These are phyloP conservation scores for Melanostoma scalare DNA, from an alignment of 2,888 invertebrate genomes.

Conservation along the genomic window DNA sequence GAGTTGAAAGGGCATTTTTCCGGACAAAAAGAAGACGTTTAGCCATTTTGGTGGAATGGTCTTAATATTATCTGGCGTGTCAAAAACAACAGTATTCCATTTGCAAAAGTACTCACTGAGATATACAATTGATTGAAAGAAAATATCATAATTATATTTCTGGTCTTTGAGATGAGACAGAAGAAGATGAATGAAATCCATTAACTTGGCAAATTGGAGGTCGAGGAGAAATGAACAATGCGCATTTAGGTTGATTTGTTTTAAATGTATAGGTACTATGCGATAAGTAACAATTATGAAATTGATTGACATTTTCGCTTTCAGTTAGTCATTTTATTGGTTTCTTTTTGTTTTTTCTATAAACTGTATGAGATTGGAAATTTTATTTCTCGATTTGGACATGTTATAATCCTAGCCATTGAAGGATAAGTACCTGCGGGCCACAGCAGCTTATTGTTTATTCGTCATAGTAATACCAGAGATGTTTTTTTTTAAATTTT, in stretches of 20 bases:
- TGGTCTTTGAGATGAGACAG: background rate
- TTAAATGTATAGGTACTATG: background rate
- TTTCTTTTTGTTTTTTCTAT: background rate
- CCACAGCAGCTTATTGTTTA: no score
- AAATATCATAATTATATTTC: background rate
- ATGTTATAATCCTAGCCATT: no score
- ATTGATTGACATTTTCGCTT: background rate
- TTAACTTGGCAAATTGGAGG: conserved; percentile 60
- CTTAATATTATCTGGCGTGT: background rate
- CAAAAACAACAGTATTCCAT: background rate
- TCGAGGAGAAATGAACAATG: no score
- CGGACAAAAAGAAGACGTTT: no score
- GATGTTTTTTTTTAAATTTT: no score
- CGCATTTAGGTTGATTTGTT: no score
- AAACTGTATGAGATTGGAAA: no score
- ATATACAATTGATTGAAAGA: background rate
- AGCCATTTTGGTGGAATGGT: background rate
- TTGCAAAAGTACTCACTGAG: background rate
- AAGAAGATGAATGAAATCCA: conserved; percentile 11
- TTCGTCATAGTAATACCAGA: no score
- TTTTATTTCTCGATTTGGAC: no score
- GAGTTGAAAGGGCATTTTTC: background rate
- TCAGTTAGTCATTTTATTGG: background rate
- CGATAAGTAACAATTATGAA: background rate
- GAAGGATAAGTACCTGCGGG: no score